phyloP scores from a whole-genome alignment of 2,888 invertebrate species.

The Synanthedon tipuliformis region DNA sequence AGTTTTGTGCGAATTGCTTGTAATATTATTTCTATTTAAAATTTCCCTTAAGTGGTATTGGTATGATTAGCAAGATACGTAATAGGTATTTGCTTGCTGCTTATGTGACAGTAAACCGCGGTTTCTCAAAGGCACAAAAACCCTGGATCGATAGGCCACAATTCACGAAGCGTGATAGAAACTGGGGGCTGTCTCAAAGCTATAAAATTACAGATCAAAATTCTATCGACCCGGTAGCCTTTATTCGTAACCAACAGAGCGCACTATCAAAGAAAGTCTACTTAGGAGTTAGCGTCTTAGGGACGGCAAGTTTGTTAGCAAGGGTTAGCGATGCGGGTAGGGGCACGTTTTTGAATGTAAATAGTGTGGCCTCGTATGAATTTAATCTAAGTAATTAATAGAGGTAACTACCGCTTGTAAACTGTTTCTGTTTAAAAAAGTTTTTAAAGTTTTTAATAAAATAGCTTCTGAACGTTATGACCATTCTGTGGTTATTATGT shows the following conservation, averaged over 20 bases:
- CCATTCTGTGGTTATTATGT: too few species aligned
- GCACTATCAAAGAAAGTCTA: constrained; percentile 69
- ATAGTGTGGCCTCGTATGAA: constrained; percentile 65
- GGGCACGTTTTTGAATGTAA: constrained; percentile 66
- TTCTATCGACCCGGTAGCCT: constrained; percentile 65
- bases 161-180: constrained; percentile 33
- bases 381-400: constrained; percentile 71
- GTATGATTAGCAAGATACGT: background rate
- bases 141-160: constrained; percentile 54
- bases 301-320: constrained; percentile 61
- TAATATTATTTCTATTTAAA: too few species aligned
- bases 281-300: constrained; percentile 67
- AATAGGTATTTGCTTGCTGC: background rate
- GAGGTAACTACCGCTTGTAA: constrained; percentile 18
- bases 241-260: constrained; percentile 62
- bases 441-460: too few species aligned
- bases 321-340: constrained; percentile 62
- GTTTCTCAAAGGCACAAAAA: constrained; percentile 23
- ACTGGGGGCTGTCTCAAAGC: constrained; percentile 58
- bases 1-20: too few species aligned
- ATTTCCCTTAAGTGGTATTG: too few species aligned
- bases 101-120: background rate
- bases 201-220: constrained; percentile 71
- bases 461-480: too few species aligned
- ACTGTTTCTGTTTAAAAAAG: too few species aligned